Percentiles rank a stretch among this genome's conserved stretches.
phyloP scores from a whole-genome alignment of 2,797 vertebrate genomes.

The Meda fulgida region DNA sequence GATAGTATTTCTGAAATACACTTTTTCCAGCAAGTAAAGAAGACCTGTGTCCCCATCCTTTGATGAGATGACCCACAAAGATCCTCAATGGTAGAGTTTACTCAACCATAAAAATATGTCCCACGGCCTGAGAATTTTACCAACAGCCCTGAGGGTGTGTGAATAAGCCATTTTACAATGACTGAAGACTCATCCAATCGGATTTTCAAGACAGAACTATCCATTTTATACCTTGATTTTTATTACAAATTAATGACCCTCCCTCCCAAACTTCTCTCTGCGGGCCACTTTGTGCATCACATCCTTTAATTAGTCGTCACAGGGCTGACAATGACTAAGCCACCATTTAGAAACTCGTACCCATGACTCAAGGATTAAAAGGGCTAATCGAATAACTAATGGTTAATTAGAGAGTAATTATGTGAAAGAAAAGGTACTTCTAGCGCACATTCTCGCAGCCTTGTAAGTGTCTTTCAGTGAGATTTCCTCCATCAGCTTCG shows the following conservation, averaged over 20 bases:
- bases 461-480: slow-evolving; percentile 64
- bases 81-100: not conserved
- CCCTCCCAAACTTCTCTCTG: slow-evolving; percentile 49
- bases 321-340: slow-evolving; percentile 71
- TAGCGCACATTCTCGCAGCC: slow-evolving; percentile 62
- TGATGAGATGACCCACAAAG: not conserved
- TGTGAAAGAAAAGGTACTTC: slow-evolving; percentile 69
- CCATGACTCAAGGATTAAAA: slow-evolving; percentile 72
- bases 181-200: slow-evolving; percentile 8
- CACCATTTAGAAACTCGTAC: slow-evolving; percentile 65
- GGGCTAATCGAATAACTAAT: slow-evolving; percentile 79
- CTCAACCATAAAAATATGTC: not conserved
- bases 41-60: not conserved
- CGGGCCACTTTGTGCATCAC: slow-evolving; percentile 52
- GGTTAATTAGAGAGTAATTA: slow-evolving; percentile 81
- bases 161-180: not conserved
- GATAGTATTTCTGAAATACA: not conserved
- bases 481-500: slow-evolving; percentile 52
- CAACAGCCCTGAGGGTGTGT: not conserved
- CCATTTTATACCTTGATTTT: slow-evolving; percentile 51
- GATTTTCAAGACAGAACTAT: slow-evolving; percentile 26
- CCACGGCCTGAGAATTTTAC: not conserved
- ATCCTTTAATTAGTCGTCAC: slow-evolving; percentile 74
- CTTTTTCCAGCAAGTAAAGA: not conserved
- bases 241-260: slow-evolving; percentile 60